A percentile compares a stretch with the other conserved stretches of the same genome.
phyloP scores from a whole-genome alignment of 2,113 vertebrate genomes.

The Campylorhamphus procurvoides region DNA sequence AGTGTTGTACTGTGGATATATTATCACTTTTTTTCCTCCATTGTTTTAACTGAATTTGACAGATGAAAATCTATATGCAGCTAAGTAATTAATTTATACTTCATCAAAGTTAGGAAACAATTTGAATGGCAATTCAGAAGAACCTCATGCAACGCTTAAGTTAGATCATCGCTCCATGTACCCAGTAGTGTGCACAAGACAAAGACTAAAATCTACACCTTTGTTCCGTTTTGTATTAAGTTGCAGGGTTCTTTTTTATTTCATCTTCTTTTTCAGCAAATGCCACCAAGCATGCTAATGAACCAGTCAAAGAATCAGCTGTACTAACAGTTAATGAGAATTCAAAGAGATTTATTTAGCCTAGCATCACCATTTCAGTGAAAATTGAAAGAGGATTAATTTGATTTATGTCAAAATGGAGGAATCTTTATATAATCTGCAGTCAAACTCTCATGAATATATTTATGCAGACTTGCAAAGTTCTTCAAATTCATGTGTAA shows the following conservation, averaged over 20 bases:
- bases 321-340: conserved; percentile 68
- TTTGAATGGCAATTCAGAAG: conserved; percentile 48
- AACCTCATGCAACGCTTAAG: neutral
- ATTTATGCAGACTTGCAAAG: conserved; percentile 39
- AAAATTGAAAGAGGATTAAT: conserved; percentile 69
- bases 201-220: conserved; percentile 68
- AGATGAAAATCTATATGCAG: neutral
- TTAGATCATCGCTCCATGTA: conserved; percentile 16
- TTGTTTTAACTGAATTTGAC: neutral
- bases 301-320: conserved; percentile 75
- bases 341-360: conserved; percentile 65
- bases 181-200: conserved; percentile 13
- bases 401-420: conserved; percentile 65
- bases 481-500: conserved; percentile 34
- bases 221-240: conserved; percentile 69
- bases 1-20: neutral
- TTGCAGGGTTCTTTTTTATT: conserved; percentile 65
- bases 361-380: conserved; percentile 43
- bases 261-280: conserved; percentile 67
- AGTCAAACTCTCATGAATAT: conserved; percentile 46
- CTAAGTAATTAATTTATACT: conserved; percentile 31
- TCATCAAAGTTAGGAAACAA: conserved; percentile 22
- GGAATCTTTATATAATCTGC: conserved; percentile 49
- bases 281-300: conserved; percentile 66
- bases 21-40: neutral